Conservation (phyloP, 2,113 vertebrate genomes). For the Panthera leo region DNA sequence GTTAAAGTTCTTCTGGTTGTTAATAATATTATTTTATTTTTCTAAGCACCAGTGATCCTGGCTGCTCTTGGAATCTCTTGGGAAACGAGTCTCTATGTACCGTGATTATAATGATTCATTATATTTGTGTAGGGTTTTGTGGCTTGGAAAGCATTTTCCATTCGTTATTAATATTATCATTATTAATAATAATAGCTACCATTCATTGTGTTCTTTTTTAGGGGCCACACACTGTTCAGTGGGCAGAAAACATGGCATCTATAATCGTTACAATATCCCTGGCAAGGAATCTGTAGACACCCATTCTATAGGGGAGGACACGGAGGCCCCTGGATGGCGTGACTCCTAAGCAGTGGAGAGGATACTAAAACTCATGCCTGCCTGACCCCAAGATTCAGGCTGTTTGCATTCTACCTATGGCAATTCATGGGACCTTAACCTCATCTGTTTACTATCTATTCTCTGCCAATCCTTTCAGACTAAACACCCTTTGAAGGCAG, state of each 20-base stretch:
- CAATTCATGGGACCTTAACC: background rate
- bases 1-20: background rate
- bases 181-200: slow-evolving; percentile 75
- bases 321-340: background rate
- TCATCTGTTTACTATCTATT: background rate
- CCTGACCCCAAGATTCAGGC: background rate
- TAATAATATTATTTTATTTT: slow-evolving; percentile 68
- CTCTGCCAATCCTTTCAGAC: background rate
- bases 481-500: background rate
- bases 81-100: slow-evolving; percentile 61
- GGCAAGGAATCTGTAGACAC: background rate
- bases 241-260: slow-evolving; percentile 36
- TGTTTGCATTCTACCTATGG: background rate
- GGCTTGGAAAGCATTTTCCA: slow-evolving; percentile 67
- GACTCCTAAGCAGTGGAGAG: background rate
- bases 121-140: slow-evolving; percentile 67
- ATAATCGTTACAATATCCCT: background rate
- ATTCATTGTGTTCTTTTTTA: slow-evolving; percentile 62
- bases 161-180: slow-evolving; percentile 74
- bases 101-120: slow-evolving; percentile 76
- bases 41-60: slow-evolving; percentile 45
- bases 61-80: slow-evolving; percentile 57
- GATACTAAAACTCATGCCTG: background rate
- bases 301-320: background rate
- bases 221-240: slow-evolving; percentile 15